Base-by-base conservation (phyloP, 2,888 invertebrate genomes). In the Isotomurus palustris region DNA sequence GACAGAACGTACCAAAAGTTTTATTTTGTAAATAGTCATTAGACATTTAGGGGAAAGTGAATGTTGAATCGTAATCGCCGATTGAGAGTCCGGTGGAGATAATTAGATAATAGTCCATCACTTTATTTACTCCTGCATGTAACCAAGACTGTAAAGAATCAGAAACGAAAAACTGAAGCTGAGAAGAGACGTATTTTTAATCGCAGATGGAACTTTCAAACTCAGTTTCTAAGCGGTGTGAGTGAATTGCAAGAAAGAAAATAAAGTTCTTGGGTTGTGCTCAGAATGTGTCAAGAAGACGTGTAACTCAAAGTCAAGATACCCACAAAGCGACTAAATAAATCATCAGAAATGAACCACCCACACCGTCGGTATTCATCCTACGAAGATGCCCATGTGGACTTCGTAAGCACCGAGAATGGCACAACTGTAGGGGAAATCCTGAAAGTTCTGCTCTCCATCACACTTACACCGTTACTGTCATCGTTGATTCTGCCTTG, bases 341-440 rank as follows among this genome's bases (percentile, higher is more conserved):
- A n/a, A 43, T 5, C 4, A 8, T 43, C 43, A 43, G 43, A 43
- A 43, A 5, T 3, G 12, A 24, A 12, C 12, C 21, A 10, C 8
- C 32, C 8, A 32, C 8, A 32, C 8, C 32, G 8, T 8, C 8
- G 12, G 21, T 43, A 22, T 40, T 6, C 10, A 8, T 40, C 40
- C 40, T 8, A 40, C 43, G 6, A 56, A 12, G 57, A 61, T 2
- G 27, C 53, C 2, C 67, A 67, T 19, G 50, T 47, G 1, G 50
- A 54, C 1, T 70, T 70, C 53, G 67, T 68, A 8, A 62, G 61
- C 4, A 61, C 68, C 10, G 60, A 60, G 38, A 53, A 56, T 52
- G 70, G 70, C 32, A 66, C 64, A 2, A 56, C 64, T 2, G 43
- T 60, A 21, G 36, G 50, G 17, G 70, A 70, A 56, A 52, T 70